Conservation (phyloP, 2,113 vertebrate species). For the Saccopteryx leptura region DNA sequence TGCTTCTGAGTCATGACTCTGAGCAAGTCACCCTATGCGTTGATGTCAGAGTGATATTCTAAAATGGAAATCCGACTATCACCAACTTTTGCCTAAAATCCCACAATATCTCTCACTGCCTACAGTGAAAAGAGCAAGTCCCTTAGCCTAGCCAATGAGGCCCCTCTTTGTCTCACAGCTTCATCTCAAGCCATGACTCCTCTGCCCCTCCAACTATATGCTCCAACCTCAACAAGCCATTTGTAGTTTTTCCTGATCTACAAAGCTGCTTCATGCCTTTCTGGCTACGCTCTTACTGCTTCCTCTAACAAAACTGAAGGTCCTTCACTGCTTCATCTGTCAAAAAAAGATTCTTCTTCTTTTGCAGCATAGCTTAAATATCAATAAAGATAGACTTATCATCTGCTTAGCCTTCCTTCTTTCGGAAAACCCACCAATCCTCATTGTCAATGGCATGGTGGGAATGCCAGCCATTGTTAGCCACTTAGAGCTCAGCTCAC, state of each 20-base stretch:
- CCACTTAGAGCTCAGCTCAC: neutral
- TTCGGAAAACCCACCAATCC: neutral
- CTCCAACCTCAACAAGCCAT: neutral
- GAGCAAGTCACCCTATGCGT: neutral
- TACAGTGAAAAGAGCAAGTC: neutral
- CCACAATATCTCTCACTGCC: neutral
- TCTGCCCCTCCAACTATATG: neutral
- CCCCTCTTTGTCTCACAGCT: neutral
- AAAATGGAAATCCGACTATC: constrained; percentile 23
- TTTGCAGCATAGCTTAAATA: constrained; percentile 35
- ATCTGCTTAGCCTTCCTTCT: neutral
- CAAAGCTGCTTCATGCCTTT: neutral
- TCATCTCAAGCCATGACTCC: neutral
- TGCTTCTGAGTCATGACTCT: neutral
- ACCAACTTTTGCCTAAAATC: constrained; percentile 10
- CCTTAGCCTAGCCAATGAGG: neutral
- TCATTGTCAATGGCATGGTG: neutral
- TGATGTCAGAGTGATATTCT: neutral
- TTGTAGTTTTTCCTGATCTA: neutral
- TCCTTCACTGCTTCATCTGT: neutral
- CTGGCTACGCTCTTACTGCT: neutral
- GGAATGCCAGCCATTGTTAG: neutral
- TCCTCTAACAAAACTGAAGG: constrained; percentile 16
- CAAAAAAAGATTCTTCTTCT: neutral
- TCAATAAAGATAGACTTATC: neutral